Evolutionary conservation across 2,113 vertebrate genomes (phyloP), one percentile per base, ranked within the genome.

Genomic region (Alligator sinensis): DNA sequence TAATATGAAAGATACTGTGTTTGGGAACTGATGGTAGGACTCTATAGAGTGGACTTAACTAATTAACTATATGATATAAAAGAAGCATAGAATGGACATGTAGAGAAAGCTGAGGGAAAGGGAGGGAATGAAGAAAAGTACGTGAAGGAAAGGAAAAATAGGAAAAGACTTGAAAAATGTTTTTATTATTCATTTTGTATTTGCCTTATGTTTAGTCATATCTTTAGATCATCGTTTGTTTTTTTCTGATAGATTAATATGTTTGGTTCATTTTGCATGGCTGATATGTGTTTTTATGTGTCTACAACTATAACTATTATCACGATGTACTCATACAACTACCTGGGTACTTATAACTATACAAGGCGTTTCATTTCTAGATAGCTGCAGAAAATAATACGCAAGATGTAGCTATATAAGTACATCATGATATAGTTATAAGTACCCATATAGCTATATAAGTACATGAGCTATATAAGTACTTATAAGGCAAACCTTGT

Each of bases 11-110:
- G 89, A 92, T 92, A 54, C 66, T 57, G 18, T 92, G 82, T n/a
- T 38, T 92, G 92, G 87, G 86, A 96, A 92, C 89, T 92, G 47
- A 75, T 91, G 75, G 74, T 47, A 83, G 5, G 62, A 27, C 77
- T 94, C 74, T 77, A 47, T 9, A 57, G 64, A 88, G 81, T 95
- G 88, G 94, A 96, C 94, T 95, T 97, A 93, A 85, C 61, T 30
- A 91, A 79, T 92, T 91, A 91, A 27, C 63, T 4, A 18, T 72
- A 64, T 94, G 93, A 95, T 94, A 84, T 92, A 54, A 2, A 1
- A 3, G 1, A 68, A 92, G 74, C 60, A 28, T 86, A 88, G 68
- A 92, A 92, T 34, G 25, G 25, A 25, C 77, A 90, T 90, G 66
- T 59, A 91, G 60, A 92, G 61, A 84, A 94, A 86, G 38, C 80